Evolutionary conservation across 2,888 invertebrate genomes (phyloP).

Genomic region (Meteorus cinctellus): DNA sequence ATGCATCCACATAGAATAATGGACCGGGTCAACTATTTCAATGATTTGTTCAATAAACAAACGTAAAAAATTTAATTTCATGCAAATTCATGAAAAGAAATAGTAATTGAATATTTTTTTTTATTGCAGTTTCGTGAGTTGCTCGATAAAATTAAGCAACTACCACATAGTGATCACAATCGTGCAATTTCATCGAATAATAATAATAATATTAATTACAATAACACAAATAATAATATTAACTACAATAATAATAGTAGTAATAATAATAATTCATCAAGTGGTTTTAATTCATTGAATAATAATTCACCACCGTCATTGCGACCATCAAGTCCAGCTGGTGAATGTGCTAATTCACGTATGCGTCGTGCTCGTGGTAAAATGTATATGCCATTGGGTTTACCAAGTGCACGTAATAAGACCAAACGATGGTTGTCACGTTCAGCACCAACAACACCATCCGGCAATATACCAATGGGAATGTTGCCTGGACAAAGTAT

Average conservation of each 20-base stretch:
- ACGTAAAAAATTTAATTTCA: too few species aligned
- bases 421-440: constrained; percentile 79
- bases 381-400: constrained; percentile 74
- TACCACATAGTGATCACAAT: constrained; percentile 70
- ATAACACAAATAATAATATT: background rate
- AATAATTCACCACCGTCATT: constrained; percentile 48
- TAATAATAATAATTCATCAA: background rate
- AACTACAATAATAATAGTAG: background rate
- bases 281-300: constrained; percentile 57
- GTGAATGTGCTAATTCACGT: constrained; percentile 63
- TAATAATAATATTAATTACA: background rate
- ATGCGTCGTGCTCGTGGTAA: constrained; percentile 70
- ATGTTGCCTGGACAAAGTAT: constrained; percentile 75
- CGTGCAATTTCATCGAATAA: constrained; percentile 10
- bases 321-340: constrained; percentile 58
- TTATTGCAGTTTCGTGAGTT: constrained; percentile 76
- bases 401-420: constrained; percentile 63
- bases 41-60: too few species aligned
- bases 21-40: too few species aligned
- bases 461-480: constrained; percentile 80
- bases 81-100: too few species aligned
- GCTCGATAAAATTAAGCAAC: constrained; percentile 82
- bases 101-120: background rate
- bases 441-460: constrained; percentile 88
- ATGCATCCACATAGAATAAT: constrained; percentile 17